Evolutionary conservation across 2,888 invertebrate species (phyloP), one percentile per base, ranked within the genome.

Genomic region (Acleris sparsana): DNA sequence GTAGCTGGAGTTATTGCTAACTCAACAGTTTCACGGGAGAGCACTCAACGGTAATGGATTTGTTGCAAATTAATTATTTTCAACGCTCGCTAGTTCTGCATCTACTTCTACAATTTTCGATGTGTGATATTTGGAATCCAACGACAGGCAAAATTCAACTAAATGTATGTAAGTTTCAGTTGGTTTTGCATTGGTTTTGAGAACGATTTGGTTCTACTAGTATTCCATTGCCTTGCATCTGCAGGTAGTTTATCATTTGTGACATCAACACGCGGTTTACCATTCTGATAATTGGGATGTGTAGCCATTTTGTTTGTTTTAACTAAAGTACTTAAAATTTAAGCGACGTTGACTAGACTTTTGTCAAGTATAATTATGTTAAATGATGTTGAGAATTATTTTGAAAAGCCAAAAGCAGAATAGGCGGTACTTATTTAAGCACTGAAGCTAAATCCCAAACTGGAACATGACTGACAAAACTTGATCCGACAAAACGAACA

Each of bases 51-150:
- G 74, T 87, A 86, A 87, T 86, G 84, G 85, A 82, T 86, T 83
- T 80, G 80, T 79, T 80, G 75, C 73, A 83, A 82, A 87, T 86
- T 87, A 86, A 86, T 87, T 86, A 86, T 86, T 86, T 87, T 81
- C 82, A 80, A 74, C 75, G 78, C 73, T 76, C 72, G 75, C 72
- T 77, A 71, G 65, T 69, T 68, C 69, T 70, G 71, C 69, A 64
- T 73, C 76, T 77, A 72, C 80, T 80, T 77, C 82, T 77, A 80
- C 81, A 84, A 79, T 81, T 82, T 86, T 82, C 81, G 80, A 80
- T 44, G 29, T 52, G 48, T 49, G 44, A 29, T 43, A 49, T 53
- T 55, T 49, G 43, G 25, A 49, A 22, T 43, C 13, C n/a, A 18
- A 4, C 49, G 17, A 18, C 20, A 29, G 13, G n/a, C 22, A 4